A percentile compares a stretch with the other conserved stretches of the same genome.
Evolutionary conservation across 1,140 invertebrate genomes (phyloP).

Genomic region (Oedothorax gibbosus): DNA sequence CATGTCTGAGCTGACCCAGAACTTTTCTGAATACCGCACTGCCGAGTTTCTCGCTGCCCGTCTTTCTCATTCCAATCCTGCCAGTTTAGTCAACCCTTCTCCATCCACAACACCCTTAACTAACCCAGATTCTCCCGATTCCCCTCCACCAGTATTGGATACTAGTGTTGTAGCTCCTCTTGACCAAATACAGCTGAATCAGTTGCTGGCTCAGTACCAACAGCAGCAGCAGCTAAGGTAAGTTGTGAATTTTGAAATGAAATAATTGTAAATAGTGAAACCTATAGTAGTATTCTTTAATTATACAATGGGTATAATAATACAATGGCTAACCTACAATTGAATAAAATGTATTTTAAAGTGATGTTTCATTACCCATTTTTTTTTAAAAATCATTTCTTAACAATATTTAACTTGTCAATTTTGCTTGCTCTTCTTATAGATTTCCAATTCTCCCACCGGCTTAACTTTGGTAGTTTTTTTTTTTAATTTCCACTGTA

Average conservation of each 20-base stretch:
- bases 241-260: not conserved
- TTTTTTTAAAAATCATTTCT: too few species aligned
- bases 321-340: too few species aligned
- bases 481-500: too few species aligned
- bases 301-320: too few species aligned
- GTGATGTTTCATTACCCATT: too few species aligned
- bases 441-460: too few species aligned
- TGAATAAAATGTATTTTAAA: too few species aligned
- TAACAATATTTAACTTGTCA: too few species aligned
- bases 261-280: too few species aligned
- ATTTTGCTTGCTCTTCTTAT: too few species aligned
- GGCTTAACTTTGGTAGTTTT: too few species aligned
- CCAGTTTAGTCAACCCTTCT: constrained; percentile 64
- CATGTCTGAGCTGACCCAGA: constrained; percentile 69
- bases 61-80: constrained; percentile 60
- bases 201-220: constrained; percentile 65
- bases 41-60: constrained; percentile 61
- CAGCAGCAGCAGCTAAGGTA: constrained; percentile 53
- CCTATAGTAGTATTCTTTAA: too few species aligned
- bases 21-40: constrained; percentile 65
- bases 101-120: constrained; percentile 61
- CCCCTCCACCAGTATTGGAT: constrained; percentile 62
- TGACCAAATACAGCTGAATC: constrained; percentile 67
- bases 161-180: constrained; percentile 51
- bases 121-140: constrained; percentile 56